Evolutionary conservation across 2,113 vertebrate species (phyloP).

Genomic region (Grus americana): DNA sequence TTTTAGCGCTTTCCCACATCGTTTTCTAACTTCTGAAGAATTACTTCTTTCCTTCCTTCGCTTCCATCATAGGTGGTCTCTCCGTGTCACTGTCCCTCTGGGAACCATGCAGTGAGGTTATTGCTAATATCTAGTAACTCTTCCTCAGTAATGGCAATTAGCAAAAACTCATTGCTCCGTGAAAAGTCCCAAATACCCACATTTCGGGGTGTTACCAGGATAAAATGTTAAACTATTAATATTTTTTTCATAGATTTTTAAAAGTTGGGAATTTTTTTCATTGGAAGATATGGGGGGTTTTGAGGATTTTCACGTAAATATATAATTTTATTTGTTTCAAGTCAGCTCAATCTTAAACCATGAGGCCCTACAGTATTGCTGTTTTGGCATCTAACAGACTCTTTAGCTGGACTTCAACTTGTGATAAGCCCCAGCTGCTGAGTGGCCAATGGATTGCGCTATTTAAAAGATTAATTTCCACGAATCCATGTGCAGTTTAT

Average conservation of each 20-base stretch:
- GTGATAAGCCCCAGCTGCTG: neutral
- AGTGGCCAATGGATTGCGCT: neutral
- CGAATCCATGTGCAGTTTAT: neutral
- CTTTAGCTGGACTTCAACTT: neutral
- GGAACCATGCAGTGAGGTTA: neutral
- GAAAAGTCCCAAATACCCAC: neutral
- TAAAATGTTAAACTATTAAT: neutral
- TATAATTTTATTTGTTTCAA: neutral
- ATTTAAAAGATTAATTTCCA: neutral
- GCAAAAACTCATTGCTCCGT: neutral
- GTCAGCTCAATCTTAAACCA: neutral
- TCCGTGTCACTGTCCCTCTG: neutral
- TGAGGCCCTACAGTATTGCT: neutral
- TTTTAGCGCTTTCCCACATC: neutral
- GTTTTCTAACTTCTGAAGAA: neutral
- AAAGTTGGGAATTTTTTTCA: neutral
- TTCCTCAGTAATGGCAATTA: neutral
- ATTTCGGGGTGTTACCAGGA: neutral
- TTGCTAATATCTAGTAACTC: neutral
- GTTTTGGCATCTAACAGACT: neutral
- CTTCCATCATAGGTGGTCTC: neutral
- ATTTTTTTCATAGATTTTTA: neutral
- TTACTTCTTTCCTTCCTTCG: neutral
- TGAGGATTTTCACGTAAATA: neutral
- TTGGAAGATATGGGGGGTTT: accelerated